These are phyloP conservation scores for Danio aesculapii DNA, from an alignment of 2,797 vertebrate species.

Conservation along the genomic window DNA sequence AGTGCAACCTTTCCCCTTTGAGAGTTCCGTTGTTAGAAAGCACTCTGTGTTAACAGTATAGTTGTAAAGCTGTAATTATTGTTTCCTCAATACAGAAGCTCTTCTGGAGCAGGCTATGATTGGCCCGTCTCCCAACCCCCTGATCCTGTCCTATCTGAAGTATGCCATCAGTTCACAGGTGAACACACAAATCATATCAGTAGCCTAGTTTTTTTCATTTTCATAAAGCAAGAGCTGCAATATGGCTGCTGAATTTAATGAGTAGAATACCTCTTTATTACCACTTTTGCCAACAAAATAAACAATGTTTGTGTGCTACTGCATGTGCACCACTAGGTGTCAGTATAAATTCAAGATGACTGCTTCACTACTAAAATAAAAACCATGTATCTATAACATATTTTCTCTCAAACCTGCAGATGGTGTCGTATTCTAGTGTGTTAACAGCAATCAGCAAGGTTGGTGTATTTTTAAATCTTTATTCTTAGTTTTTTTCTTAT, in stretches of 20 bases:
- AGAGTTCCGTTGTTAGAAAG: not conserved
- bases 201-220: not conserved
- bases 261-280: not conserved
- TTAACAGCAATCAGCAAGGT: constrained; percentile 96
- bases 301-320: not conserved
- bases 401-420: constrained; percentile 76
- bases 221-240: too few species aligned
- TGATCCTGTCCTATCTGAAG: constrained; percentile 96
- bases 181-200: constrained; percentile 46
- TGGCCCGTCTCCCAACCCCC: constrained; percentile 94
- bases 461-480: constrained; percentile 23
- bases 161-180: constrained; percentile 98
- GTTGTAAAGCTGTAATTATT: constrained; percentile 4
- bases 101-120: constrained; percentile 98
- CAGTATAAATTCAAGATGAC: constrained; percentile 11
- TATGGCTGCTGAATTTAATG: too few species aligned
- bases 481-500: too few species aligned
- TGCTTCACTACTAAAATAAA: not conserved
- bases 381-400: not conserved
- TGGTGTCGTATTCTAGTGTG: constrained; percentile 98
- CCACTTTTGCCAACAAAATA: not conserved
- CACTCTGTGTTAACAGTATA: not conserved
- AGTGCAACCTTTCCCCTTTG: too few species aligned
- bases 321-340: constrained; percentile 1
- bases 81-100: constrained; percentile 81